These are phyloP conservation scores for Syngnathus floridae DNA, from an alignment of 2,113 vertebrate species.

Conservation along the genomic window DNA sequence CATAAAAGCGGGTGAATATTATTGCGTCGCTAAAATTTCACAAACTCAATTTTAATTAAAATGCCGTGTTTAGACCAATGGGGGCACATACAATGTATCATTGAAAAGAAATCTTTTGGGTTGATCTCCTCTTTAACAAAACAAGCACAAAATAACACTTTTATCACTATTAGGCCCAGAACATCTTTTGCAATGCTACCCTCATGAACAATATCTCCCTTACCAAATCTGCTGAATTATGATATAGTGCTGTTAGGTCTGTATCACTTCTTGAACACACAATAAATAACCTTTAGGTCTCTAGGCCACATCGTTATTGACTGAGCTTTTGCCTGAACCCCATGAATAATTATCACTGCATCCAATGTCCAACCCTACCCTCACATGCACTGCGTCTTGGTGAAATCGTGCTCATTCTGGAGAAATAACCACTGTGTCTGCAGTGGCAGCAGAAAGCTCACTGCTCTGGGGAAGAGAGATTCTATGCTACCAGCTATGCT, in stretches of 20 bases:
- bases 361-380: background rate
- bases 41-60: too few relatives aligned
- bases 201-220: too few relatives aligned
- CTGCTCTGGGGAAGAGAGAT: background rate
- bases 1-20: too few relatives aligned
- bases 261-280: background rate
- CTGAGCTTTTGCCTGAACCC: background rate
- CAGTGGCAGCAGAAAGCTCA: conserved; percentile 1
- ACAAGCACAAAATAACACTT: too few relatives aligned
- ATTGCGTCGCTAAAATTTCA: too few relatives aligned
- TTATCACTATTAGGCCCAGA: too few relatives aligned
- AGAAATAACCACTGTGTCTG: conserved; percentile 3
- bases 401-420: background rate
- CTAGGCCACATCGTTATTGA: background rate
- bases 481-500: background rate
- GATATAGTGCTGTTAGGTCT: background rate
- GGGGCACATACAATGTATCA: too few relatives aligned
- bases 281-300: background rate
- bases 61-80: too few relatives aligned
- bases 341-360: background rate
- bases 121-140: too few relatives aligned
- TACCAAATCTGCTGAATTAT: background rate
- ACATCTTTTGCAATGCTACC: too few relatives aligned
- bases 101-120: too few relatives aligned
- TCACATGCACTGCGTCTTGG: background rate